Percentiles rank a stretch among this genome's conserved stretches.
These are phyloP conservation scores for Trachurus trachurus DNA, from an alignment of 2,797 vertebrate species.

Conservation along the genomic window DNA sequence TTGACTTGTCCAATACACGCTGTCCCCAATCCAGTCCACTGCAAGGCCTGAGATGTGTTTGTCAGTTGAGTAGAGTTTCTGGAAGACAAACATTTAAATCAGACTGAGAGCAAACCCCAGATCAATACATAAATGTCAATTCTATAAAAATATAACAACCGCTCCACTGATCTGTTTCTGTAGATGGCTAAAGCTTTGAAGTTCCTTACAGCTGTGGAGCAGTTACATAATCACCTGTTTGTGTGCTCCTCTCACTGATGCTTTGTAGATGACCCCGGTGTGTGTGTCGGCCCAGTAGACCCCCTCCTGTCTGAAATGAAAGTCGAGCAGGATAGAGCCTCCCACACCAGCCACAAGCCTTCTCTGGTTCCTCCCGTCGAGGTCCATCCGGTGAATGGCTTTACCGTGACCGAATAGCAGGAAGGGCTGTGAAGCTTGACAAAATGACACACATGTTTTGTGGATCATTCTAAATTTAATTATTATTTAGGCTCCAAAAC, in stretches of 20 bases:
- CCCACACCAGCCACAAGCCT: conserved; percentile 86
- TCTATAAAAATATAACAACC: neutral
- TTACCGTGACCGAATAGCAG: conserved; percentile 91
- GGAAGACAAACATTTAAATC: conserved; percentile 41
- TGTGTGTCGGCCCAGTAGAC: conserved; percentile 92
- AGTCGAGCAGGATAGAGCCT: conserved; percentile 87
- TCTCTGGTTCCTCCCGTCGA: conserved; percentile 88
- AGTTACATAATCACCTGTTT: conserved; percentile 86
- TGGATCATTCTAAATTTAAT: neutral
- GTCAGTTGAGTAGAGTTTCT: conserved; percentile 89
- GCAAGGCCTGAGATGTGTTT: conserved; percentile 91
- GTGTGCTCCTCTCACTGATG: conserved; percentile 86
- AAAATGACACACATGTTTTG: conserved; percentile 1
- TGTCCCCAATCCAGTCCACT: conserved; percentile 92
- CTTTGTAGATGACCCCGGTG: conserved; percentile 88
- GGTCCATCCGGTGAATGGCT: conserved; percentile 89
- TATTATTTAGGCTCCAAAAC: neutral
- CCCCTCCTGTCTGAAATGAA: conserved; percentile 87
- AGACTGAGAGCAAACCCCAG: no score
- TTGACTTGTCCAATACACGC: conserved; percentile 89
- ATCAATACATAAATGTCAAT: no score
- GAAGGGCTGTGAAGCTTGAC: conserved; percentile 89
- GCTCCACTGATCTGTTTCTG: neutral
- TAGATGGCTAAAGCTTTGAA: neutral
- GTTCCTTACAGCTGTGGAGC: neutral